Conservation (phyloP, 1,140 invertebrate genomes). For the Drosophila miranda region DNA sequence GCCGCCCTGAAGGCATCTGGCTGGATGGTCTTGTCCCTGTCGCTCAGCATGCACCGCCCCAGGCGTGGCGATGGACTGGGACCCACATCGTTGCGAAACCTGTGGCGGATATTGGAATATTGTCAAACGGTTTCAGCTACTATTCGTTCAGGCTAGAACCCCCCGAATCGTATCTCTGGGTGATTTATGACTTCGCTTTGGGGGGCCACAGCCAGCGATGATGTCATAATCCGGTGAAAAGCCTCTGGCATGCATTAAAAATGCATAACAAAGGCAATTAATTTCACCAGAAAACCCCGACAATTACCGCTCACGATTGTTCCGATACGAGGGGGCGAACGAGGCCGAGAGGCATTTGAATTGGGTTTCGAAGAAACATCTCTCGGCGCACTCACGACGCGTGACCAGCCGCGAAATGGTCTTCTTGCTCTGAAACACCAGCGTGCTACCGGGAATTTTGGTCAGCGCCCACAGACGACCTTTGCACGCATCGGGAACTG, state of each 20-base stretch:
- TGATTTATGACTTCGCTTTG: conserved; percentile 51
- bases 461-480: conserved; percentile 83
- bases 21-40: conserved; percentile 85
- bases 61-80: conserved; percentile 43
- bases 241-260: conserved; percentile 48
- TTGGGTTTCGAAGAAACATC: conserved; percentile 82
- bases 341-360: conserved; percentile 83
- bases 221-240: conserved; percentile 64
- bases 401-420: conserved; percentile 82
- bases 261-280: conserved; percentile 69
- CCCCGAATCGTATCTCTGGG: neutral
- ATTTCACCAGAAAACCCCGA: conserved; percentile 37
- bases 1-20: conserved; percentile 86
- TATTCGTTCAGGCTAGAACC: neutral
- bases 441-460: conserved; percentile 83
- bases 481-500: conserved; percentile 78
- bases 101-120: conserved; percentile 4
- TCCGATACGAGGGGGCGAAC: conserved; percentile 81
- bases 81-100: conserved; percentile 45
- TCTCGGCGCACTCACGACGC: conserved; percentile 83
- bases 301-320: conserved; percentile 77
- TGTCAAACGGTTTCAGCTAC: no score
- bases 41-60: conserved; percentile 85
- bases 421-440: conserved; percentile 83
- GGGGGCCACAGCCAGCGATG: conserved; percentile 23